phyloP scores from a whole-genome alignment of 2,113 vertebrate genomes.

The Sardina pilchardus region DNA sequence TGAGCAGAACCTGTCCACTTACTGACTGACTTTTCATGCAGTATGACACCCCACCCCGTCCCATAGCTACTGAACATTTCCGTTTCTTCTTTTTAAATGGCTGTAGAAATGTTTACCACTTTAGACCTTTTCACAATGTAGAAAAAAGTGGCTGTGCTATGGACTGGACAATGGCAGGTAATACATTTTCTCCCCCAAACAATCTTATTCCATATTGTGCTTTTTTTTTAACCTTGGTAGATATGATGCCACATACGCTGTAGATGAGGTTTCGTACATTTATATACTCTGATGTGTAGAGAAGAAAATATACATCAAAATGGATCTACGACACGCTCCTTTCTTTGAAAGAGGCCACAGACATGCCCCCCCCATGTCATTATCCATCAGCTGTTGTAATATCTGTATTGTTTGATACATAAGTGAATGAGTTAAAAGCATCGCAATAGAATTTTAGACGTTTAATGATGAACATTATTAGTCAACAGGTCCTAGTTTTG shows the following conservation, averaged over 20 bases:
- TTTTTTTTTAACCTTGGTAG: conserved; percentile 28
- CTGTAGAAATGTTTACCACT: conserved; percentile 10
- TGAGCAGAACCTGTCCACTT: background rate
- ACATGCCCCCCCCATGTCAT: background rate
- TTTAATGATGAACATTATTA: background rate
- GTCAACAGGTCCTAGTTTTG: background rate
- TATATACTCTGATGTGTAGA: background rate
- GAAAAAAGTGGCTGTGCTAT: background rate
- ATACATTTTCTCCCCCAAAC: conserved; percentile 21
- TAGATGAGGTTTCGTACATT: conserved; percentile 15
- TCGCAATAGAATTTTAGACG: background rate
- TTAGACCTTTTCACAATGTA: background rate
- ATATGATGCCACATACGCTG: conserved; percentile 18
- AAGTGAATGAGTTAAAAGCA: background rate
- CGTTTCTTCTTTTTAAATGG: conserved; percentile 25
- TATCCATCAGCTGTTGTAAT: conserved; percentile 11
- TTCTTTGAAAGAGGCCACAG: background rate
- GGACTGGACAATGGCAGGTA: conserved; percentile 21
- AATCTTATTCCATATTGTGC: conserved; percentile 26
- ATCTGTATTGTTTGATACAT: conserved; percentile 7
- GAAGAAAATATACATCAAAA: background rate
- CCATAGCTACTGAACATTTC: conserved; percentile 1
- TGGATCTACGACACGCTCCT: background rate
- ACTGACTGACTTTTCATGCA: background rate
- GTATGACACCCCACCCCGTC: background rate